Evolutionary conservation across 2,797 vertebrate genomes (phyloP).

Genomic region (Gallinago stenura): DNA sequence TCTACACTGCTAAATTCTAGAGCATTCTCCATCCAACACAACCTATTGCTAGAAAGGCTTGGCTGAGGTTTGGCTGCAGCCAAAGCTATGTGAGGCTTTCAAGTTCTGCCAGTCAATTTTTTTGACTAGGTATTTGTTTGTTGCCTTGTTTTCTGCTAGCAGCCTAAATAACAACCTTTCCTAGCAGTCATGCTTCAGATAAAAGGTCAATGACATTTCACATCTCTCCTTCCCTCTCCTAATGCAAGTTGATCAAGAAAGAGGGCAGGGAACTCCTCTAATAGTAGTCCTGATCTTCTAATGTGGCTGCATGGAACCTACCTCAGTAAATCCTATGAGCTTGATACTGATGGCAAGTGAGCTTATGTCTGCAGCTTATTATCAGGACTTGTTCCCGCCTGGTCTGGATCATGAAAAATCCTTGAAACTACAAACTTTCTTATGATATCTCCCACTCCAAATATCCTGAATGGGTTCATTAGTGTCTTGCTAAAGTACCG

Average conservation of each 20-base stretch:
- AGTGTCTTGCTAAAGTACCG: background rate
- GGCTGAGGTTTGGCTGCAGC: background rate
- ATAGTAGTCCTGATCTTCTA: background rate
- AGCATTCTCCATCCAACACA: background rate
- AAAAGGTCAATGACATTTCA: background rate
- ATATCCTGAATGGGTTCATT: background rate
- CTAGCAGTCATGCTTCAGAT: background rate
- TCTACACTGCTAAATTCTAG: background rate
- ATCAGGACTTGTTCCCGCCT: background rate
- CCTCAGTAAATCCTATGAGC: background rate
- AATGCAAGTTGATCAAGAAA: background rate
- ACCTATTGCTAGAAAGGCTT: background rate
- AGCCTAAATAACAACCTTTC: background rate
- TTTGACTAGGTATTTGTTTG: background rate
- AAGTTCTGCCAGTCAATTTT: background rate
- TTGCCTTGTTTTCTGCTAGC: background rate
- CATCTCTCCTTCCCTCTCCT: background rate
- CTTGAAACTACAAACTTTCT: background rate
- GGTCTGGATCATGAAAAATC: background rate
- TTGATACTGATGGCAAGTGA: background rate
- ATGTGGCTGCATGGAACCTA: background rate
- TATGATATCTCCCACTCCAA: background rate
- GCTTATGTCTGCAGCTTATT: background rate
- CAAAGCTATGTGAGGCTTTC: background rate
- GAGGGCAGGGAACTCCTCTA: background rate